phyloP scores from a whole-genome alignment of 2,113 vertebrate genomes.

The Platycercus adscitus region DNA sequence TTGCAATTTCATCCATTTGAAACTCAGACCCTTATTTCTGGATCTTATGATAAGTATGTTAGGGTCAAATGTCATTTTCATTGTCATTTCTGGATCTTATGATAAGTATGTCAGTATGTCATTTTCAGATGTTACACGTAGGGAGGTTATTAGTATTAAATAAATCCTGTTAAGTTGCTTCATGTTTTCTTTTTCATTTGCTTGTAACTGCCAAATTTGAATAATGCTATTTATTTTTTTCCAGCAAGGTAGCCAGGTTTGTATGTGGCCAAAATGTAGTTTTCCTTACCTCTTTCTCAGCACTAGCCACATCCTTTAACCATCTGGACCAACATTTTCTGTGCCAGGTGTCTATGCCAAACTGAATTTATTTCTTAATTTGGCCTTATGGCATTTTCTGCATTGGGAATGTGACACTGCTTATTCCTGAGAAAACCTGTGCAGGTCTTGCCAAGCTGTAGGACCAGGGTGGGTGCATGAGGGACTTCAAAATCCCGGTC shows the following conservation, averaged over 20 bases:
- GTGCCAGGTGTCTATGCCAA: not conserved
- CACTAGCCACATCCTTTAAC: not conserved
- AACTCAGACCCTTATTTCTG: conserved; percentile 94
- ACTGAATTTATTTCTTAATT: not conserved
- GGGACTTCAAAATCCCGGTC: not conserved
- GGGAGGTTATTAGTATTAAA: not conserved
- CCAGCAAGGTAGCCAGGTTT: not conserved
- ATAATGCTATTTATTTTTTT: not conserved
- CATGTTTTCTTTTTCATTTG: not conserved
- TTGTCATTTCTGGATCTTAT: conserved; percentile 87
- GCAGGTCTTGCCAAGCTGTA: not conserved
- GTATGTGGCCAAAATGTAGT: not conserved
- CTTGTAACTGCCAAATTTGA: not conserved
- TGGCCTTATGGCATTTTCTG: not conserved
- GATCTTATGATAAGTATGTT: conserved; percentile 94
- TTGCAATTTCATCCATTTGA: conserved; percentile 95
- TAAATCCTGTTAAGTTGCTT: not conserved
- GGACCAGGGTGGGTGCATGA: not conserved
- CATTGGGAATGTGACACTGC: not conserved
- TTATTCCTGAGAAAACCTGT: not conserved
- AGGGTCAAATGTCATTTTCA: not conserved
- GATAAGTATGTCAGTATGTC: conserved; percentile 85
- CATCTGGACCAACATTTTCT: not conserved
- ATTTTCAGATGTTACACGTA: not conserved
- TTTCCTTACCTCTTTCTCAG: not conserved